Conservation (phyloP, 2,888 invertebrate species). For the Neoascia interrupta region DNA sequence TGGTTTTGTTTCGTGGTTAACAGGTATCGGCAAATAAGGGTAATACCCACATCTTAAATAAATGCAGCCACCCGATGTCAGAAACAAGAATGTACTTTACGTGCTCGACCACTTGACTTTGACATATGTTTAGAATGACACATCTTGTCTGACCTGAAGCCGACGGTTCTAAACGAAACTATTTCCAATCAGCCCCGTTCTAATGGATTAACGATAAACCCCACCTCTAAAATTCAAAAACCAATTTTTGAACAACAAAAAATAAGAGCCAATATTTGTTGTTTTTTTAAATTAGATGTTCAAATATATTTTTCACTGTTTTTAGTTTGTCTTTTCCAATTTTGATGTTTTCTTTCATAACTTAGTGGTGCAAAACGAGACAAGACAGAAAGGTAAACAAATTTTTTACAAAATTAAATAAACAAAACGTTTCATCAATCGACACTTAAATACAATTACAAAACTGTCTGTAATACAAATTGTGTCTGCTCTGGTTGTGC, state of each 20-base stretch:
- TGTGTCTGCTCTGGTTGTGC: conserved; percentile 53
- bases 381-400: conserved; percentile 10
- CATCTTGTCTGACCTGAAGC: too few species aligned
- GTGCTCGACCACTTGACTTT: too few species aligned
- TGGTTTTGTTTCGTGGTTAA: too few species aligned
- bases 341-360: conserved; percentile 28
- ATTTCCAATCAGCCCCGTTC: too few species aligned
- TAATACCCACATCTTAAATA: too few species aligned
- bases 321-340: conserved; percentile 51
- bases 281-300: conserved; percentile 52
- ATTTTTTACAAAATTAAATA: neutral
- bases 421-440: conserved; percentile 14
- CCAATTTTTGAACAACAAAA: neutral
- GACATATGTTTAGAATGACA: too few species aligned
- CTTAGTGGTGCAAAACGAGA: conserved; percentile 47
- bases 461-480: conserved; percentile 56
- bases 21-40: too few species aligned
- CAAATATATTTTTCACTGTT: conserved; percentile 51
- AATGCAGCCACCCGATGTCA: too few species aligned
- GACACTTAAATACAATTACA: conserved; percentile 66
- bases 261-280: conserved; percentile 41
- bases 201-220: too few species aligned
- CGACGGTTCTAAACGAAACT: too few species aligned
- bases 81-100: too few species aligned
- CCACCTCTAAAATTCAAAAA: too few species aligned